A percentile compares a stretch with the other conserved stretches of the same genome.
phyloP scores from a whole-genome alignment of 2,888 invertebrate species.

The Andrena bucephala region DNA sequence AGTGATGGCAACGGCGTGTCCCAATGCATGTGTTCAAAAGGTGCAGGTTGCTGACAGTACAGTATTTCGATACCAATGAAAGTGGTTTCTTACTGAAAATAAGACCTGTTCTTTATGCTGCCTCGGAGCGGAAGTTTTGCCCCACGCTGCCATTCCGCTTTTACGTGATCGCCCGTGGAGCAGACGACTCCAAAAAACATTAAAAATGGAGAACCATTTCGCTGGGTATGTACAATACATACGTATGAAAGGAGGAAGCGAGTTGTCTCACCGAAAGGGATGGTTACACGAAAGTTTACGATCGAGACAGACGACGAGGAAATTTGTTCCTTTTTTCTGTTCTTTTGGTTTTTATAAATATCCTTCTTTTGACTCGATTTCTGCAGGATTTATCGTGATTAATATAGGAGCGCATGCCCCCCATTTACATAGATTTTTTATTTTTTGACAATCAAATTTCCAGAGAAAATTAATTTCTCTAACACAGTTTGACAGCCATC shows the following conservation, averaged over 20 bases:
- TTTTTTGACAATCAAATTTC: too few species aligned
- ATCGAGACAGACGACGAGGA: slow-evolving; percentile 33
- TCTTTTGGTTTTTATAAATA: not conserved
- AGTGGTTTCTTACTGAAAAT: slow-evolving; percentile 57
- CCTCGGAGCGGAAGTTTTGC: slow-evolving; percentile 25
- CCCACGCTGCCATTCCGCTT: slow-evolving; percentile 31
- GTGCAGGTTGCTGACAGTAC: slow-evolving; percentile 35
- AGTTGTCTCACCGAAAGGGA: slow-evolving; percentile 10
- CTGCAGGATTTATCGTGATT: too few species aligned
- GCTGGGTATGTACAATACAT: slow-evolving; percentile 5
- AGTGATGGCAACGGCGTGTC: slow-evolving; percentile 30
- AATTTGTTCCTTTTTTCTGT: slow-evolving; percentile 5
- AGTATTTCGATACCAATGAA: slow-evolving; percentile 53
- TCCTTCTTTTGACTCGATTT: not conserved
- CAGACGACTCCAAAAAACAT: slow-evolving; percentile 19
- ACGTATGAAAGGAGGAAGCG: slow-evolving; percentile 14
- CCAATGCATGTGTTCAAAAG: slow-evolving; percentile 47
- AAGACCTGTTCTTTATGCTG: slow-evolving; percentile 51
- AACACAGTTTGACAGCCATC: too few species aligned
- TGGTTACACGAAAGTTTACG: not conserved
- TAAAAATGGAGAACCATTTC: slow-evolving; percentile 54
- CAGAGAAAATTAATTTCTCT: too few species aligned
- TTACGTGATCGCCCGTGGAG: slow-evolving; percentile 49
- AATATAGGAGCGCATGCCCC: too few species aligned
- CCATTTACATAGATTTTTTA: too few species aligned